Base-by-base conservation (phyloP, 2,113 vertebrate genomes). In the Equus przewalskii region DNA sequence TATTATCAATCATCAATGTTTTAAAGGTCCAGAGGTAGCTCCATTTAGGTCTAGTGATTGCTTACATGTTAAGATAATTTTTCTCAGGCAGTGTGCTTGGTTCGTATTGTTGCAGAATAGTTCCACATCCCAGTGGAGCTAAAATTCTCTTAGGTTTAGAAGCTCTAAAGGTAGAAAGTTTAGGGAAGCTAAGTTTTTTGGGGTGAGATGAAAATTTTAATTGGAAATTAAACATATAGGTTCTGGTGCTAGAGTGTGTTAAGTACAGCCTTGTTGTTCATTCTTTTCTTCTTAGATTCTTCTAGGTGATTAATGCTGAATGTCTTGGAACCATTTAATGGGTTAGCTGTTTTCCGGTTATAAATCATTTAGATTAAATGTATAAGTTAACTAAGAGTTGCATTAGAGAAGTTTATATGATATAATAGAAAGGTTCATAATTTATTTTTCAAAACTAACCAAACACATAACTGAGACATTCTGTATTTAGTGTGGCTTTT, bases 101-200 rank as follows among this genome's bases (percentile, higher is more conserved):
- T 75, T 69, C 95, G 26, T 95, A 58, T 54, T 67, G 24, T 1
- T 92, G 30, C 94, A 46, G 64, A 83, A 6, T 83, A 56, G 54
- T 24, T 91, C 8, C 44, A 49, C 7, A 86, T 89, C 13, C 67
- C 36, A 56, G 0, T 81, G 94, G 78, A 87, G 62, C 24, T 89
- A 86, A 69, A 78, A 60, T 56, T 90, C 54, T 70, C 46, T 64
- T 36, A 78, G 8, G 21, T 69, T 69, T 89, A 89, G 46, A 94
- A 81, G 8, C 12, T 73, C 65, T 81, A 54, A 51, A 30, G 78
- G 49, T 78, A 89, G 26, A 51, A n/a, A 88, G 49, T 79, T 94
- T 88, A 94, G 64, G 60, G 95, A 91, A 88, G 56, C 36, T 83
- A 44, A 95, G 18, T 89, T 79, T 24, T 91, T 64, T 58, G 46